These are phyloP conservation scores for Shargacucullia verbasci DNA, from an alignment of 2,888 invertebrate species.

Conservation along the genomic window DNA sequence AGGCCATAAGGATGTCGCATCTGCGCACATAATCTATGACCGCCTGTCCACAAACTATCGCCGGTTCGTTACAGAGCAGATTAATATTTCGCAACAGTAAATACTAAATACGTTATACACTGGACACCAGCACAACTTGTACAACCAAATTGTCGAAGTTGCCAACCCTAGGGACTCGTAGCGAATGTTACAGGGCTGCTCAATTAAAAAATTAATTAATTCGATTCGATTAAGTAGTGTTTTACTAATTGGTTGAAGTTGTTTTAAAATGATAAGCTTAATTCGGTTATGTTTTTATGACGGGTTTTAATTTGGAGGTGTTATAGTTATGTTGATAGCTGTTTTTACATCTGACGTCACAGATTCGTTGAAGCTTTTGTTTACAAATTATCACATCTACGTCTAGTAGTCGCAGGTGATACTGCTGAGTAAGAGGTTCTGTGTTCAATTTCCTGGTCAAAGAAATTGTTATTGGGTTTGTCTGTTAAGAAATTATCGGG, in stretches of 20 bases:
- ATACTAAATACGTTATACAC: constrained; percentile 87
- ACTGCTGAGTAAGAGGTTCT: too few relatives aligned
- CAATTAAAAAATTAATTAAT: constrained; percentile 58
- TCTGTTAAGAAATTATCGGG: too few relatives aligned
- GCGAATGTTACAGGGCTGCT: constrained; percentile 58
- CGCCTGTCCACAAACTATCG: constrained; percentile 74
- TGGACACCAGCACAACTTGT: constrained; percentile 81
- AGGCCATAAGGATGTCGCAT: constrained; percentile 43
- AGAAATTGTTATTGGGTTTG: too few relatives aligned
- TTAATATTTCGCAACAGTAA: constrained; percentile 88
- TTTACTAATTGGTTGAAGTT: constrained; percentile 41
- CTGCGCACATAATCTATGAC: constrained; percentile 67
- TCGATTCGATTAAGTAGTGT: constrained; percentile 51
- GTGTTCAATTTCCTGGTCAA: too few relatives aligned
- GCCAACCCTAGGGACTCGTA: constrained; percentile 76
- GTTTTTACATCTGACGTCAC: too few relatives aligned
- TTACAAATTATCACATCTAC: too few relatives aligned
- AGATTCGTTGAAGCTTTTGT: too few relatives aligned
- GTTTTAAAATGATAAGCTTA: constrained; percentile 42
- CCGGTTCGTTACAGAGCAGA: constrained; percentile 80
- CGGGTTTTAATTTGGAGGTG: constrained; percentile 11
- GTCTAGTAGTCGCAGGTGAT: too few relatives aligned
- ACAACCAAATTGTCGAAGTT: constrained; percentile 84
- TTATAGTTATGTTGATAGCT: constrained; percentile 4
- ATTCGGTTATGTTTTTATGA: constrained; percentile 37